Evolutionary conservation across 2,113 vertebrate species (phyloP), one percentile per base, ranked within the genome.

Genomic region (Greenwoodochromis staneri): DNA sequence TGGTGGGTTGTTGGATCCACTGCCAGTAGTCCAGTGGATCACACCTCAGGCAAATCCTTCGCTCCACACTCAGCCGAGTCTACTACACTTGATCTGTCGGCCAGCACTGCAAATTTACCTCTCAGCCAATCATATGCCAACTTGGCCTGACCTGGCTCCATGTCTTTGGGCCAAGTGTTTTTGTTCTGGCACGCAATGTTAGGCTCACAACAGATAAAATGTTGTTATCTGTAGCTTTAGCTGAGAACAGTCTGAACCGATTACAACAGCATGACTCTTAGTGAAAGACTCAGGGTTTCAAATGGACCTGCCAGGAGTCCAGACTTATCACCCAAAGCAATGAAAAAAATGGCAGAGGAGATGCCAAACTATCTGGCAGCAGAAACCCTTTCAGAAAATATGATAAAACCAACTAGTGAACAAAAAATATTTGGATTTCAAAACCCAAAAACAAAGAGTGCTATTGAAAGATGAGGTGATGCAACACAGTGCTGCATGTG

Each of bases 301-400:
- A 63, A 63, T 0, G 31, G 6, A 66, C 61, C 9, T 36, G 31
- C 16, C 31, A n/a, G 31, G 9, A 66, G 59, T 63, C 17, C 31
- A 36, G 31, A 11, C 31, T 63, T 34, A 2, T 63, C 54, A 57
- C 4, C 24, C 21, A 14, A 14, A 57, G 7, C 54, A 27, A 59
- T 4, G 13, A 3, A 12, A 66, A 63, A 63, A 66, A 38, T n/a
- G 6, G 1, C 61, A 0, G 6, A 66, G 61, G 19, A 40, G 19
- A 69, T 38, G 19, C 0, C 31, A 21, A 66, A 66, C 17, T 66
- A n/a, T 12, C 21, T 14, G 13, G 38, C 13, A 73, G 1, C 69
- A 27, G 69, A 73, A 73, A 45, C 21, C 69, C 38, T 27, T 16
- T 73, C 38, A 27, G 38, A 8, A 71, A 71, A 71, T 40, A n/a